Evolutionary conservation across 1,140 invertebrate genomes (phyloP).

Genomic region (Hyposmocoma kahamanoa): DNA sequence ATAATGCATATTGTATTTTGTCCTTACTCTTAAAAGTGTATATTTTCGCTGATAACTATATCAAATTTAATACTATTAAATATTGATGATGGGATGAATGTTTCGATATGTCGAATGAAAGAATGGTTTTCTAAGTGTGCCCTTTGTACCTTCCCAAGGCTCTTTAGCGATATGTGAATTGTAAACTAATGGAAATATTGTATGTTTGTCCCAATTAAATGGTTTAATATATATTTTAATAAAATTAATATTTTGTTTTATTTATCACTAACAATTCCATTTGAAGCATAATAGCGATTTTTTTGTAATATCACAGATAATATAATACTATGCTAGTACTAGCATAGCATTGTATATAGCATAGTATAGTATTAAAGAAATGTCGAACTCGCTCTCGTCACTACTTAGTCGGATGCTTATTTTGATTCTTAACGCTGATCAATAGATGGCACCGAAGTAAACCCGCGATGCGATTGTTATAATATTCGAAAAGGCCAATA

Average conservation of each 20-base stretch:
- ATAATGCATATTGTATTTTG: conserved; percentile 18
- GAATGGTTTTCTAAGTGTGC: conserved; percentile 53
- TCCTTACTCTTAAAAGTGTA: conserved; percentile 24
- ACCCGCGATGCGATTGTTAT: no score
- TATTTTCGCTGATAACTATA: conserved; percentile 26
- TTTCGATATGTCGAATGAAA: conserved; percentile 41
- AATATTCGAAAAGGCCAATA: no score
- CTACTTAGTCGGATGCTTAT: no score
- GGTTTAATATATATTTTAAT: conserved; percentile 74
- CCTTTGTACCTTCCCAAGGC: conserved; percentile 65
- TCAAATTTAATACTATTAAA: conserved; percentile 26
- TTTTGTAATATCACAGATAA: no score
- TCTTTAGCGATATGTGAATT: conserved; percentile 56
- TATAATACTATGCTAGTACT: no score
- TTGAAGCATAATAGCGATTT: no score
- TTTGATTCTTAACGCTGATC: no score
- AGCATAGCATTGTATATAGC: no score
- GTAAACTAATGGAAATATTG: conserved; percentile 71
- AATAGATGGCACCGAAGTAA: no score
- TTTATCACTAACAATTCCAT: no score
- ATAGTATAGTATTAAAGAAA: no score
- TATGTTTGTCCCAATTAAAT: conserved; percentile 71
- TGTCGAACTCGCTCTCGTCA: no score
- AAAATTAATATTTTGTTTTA: conserved; percentile 44
- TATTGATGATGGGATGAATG: conserved; percentile 35